Conservation (phyloP, 2,797 vertebrate genomes). For the Steatocranus sp. region DNA sequence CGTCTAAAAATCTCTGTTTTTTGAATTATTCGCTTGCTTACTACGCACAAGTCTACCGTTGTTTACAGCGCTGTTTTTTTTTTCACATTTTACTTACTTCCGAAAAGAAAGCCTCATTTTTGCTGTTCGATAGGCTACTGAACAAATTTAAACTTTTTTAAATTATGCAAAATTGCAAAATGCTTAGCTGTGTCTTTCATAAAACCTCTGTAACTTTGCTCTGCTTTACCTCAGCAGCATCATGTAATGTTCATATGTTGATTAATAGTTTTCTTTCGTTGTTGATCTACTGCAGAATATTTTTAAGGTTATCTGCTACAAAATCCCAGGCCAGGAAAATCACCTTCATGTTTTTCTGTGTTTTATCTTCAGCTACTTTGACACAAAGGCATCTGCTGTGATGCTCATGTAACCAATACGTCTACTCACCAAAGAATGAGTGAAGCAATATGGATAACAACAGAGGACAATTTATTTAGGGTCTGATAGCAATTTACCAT, state of each 20-base stretch:
- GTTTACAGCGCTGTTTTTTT: no score
- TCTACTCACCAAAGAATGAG: no score
- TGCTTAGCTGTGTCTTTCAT: background rate
- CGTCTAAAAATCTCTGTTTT: no score
- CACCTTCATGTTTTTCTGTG: rapidly evolving
- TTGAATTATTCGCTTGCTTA: no score
- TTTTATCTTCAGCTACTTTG: background rate
- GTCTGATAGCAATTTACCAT: no score
- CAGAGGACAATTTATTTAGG: no score
- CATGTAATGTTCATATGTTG: background rate
- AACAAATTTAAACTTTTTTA: background rate
- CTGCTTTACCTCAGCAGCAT: background rate
- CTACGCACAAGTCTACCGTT: no score
- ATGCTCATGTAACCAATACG: background rate
- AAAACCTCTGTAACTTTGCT: background rate
- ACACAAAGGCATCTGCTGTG: background rate
- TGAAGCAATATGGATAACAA: no score
- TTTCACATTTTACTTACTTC: no score
- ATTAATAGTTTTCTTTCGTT: background rate
- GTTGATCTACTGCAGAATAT: background rate
- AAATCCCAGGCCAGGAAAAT: background rate
- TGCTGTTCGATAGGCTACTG: background rate
- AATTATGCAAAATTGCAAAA: background rate
- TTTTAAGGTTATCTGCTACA: background rate
- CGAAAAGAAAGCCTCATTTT: no score